Base-by-base conservation (phyloP, 1,140 invertebrate species). In the Drosophila auraria region DNA sequence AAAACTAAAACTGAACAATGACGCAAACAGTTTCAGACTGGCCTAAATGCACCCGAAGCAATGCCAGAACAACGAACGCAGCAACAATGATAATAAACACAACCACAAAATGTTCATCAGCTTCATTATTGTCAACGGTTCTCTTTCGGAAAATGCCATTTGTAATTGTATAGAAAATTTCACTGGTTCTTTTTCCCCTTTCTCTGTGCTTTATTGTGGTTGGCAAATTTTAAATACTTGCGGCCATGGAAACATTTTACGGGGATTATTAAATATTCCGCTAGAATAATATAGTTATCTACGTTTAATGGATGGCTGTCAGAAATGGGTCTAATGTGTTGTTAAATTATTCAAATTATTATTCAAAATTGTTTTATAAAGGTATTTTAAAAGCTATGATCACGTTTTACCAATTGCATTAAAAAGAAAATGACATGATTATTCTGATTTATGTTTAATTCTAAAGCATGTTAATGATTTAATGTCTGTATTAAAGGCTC, bases 71-170 rank as follows among this genome's bases (percentile, higher is more conserved):
- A 76, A 44, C 47, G 36, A 75, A 68, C 53, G 44, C 30, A 74
- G 57, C 60, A 64, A 30, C 63, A 69, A 58, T 80, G 65, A 82
- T 66, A 83, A 83, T 83, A 71, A 79, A 76, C 84, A 84, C 50
- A 58, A 79, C 84, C 86, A 27, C 84, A 89, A 76, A 87, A 82
- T 80, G 78, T 81, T 89, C 57, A 83, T 50, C 73, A 75, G 84
- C 80, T 83, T 69, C 68, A 87, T 87, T 89, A 89, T 71, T 84
- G 81, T 89, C 70, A 69, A 74, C 78, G 74, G 59, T 70, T 78
- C 75, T 60, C 50, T 72, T 9, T 36, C 33, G 44, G 11, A 78
- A 82, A 66, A 61, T 80, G 59, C 30, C 27, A 63, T 64, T 71
- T 61, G 27, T 44, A 40, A 57, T 68, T 61, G 57, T 12, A 42